A percentile compares a stretch with the other conserved stretches of the same genome.
phyloP scores from a whole-genome alignment of 2,113 vertebrate genomes.

The Mionectes macconnelli region DNA sequence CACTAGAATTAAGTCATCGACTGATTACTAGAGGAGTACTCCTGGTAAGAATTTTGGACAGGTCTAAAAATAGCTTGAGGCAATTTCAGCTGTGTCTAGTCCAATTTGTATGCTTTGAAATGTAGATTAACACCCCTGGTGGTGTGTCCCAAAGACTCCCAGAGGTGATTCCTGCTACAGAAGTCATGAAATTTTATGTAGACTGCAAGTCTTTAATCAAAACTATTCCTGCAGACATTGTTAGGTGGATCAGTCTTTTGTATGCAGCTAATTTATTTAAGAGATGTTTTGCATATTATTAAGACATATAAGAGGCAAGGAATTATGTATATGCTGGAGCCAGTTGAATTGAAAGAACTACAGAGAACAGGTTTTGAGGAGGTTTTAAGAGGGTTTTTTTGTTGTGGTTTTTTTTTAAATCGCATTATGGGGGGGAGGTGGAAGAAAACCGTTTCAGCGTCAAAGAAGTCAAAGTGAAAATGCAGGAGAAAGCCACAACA shows the following conservation, averaged over 20 bases:
- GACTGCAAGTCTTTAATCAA: not conserved
- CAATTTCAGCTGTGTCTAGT: not conserved
- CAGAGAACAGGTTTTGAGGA: not conserved
- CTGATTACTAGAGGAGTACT: not conserved
- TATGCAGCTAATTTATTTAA: not conserved
- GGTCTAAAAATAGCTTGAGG: not conserved
- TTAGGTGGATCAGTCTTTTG: not conserved
- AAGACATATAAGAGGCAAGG: not conserved
- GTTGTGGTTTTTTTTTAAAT: not conserved
- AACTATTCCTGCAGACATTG: not conserved
- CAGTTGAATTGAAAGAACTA: not conserved
- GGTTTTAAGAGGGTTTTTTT: too few relatives aligned
- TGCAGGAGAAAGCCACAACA: not conserved
- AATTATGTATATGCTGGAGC: not conserved
- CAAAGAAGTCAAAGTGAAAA: not conserved
- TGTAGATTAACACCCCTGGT: not conserved
- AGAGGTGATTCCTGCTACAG: not conserved
- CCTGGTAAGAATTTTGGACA: not conserved
- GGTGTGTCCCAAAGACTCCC: not conserved
- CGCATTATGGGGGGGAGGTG: rapidly evolving
- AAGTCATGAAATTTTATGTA: not conserved
- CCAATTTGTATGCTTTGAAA: not conserved
- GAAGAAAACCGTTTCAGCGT: not conserved
- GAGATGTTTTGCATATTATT: not conserved
- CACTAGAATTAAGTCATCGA: not conserved